These are phyloP conservation scores for Tribolium madens DNA, from an alignment of 1,140 invertebrate species.

Conservation along the genomic window DNA sequence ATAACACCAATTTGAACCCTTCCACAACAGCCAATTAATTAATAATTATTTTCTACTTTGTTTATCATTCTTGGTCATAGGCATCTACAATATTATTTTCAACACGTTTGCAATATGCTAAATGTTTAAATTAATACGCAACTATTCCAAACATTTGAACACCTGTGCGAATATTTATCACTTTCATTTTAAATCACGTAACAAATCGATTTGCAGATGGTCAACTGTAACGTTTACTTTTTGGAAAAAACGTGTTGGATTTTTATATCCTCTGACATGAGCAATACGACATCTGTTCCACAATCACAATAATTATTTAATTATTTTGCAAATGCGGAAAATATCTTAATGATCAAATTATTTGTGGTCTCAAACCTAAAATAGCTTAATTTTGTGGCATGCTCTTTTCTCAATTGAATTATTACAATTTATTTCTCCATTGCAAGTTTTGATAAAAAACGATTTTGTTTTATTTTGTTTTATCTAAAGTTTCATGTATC, in stretches of 20 bases:
- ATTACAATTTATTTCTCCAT: too few species aligned
- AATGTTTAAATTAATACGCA: slow-evolving; percentile 43
- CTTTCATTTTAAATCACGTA: slow-evolving; percentile 45
- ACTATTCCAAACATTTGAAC: slow-evolving; percentile 44
- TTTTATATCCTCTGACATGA: not conserved
- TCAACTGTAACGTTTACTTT: slow-evolving; percentile 16
- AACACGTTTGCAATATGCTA: slow-evolving; percentile 43
- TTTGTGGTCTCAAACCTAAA: too few species aligned
- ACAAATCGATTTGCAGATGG: slow-evolving; percentile 36
- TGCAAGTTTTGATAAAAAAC: too few species aligned
- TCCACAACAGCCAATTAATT: not conserved
- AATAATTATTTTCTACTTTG: not conserved
- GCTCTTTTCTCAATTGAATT: too few species aligned
- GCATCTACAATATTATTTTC: slow-evolving; percentile 30
- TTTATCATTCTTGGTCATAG: slow-evolving; percentile 1
- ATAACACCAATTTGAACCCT: not conserved
- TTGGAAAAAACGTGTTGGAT: not conserved
- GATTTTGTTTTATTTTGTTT: too few species aligned
- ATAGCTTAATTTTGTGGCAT: too few species aligned
- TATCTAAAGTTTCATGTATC: not conserved
- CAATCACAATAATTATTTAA: not conserved
- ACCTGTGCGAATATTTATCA: slow-evolving; percentile 45
- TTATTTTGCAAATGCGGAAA: not conserved
- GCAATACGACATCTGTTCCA: not conserved
- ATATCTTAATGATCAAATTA: too few species aligned